Base-by-base conservation (phyloP, 2,113 vertebrate species). In the Gobio gobio region DNA sequence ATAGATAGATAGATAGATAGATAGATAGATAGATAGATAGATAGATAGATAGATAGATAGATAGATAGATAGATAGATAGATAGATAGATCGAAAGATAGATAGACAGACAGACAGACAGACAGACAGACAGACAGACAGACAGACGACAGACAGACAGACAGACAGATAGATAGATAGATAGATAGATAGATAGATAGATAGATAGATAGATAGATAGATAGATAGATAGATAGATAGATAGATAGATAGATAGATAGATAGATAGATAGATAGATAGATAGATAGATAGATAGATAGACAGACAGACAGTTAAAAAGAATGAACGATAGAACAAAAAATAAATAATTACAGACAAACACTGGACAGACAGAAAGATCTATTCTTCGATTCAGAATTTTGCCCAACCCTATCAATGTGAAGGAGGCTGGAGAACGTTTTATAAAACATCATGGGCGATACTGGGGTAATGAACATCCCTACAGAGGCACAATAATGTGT, bases 401-500 rank as follows among this genome's bases (percentile, higher is more conserved):
- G 4, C 33, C 9, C 9, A 40, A 56, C 18, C 18, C n/a, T 47
- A 73, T 13, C 43, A 73, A 14, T 24, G 43, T 73, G 40, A 73
- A 73, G 47, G 24, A 26, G 6, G n/a, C 26, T 33, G 47, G 47
- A n/a, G 72, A 79, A 47, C 1, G 18, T 77, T 75, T n/a, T 63
- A 61, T 26, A 33, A 24, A 36, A 77, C 20, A 78, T 59, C 29
- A 43, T 59, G 2, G 16, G 49, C 47, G 81, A 75, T 75, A 84
- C 64, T 10, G n/a, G n/a, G 8, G 4, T 36, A 36, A 40, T 36
- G 24, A 61, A 74, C 54, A n/a, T 78, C 76, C 54, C 74, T 36
- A 68, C 68, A 54, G 10, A 68, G 83, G 26, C 88, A 87, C 79
- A 66, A 54, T 77, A 88, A 90, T 77, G 87, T 66, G 85, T 89